Conservation (phyloP, 2,888 invertebrate species). For the Drosophila mimica region DNA sequence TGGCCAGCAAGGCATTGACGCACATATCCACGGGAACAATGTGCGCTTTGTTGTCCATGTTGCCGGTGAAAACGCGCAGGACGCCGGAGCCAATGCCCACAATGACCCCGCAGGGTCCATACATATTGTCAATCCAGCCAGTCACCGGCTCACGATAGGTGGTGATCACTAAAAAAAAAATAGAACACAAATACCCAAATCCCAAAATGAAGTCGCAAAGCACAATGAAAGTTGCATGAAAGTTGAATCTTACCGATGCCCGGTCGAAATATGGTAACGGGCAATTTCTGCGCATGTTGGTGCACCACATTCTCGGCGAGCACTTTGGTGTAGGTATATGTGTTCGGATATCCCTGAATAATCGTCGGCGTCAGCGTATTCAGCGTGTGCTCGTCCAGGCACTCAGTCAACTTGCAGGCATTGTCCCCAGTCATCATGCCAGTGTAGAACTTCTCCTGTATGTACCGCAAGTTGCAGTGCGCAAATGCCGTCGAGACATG, state of each 20-base stretch:
- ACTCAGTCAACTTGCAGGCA: slow-evolving; percentile 84
- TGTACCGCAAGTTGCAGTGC: slow-evolving; percentile 86
- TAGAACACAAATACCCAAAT: background rate
- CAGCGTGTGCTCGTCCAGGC: slow-evolving; percentile 84
- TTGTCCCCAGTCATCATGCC: slow-evolving; percentile 83
- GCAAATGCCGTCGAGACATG: slow-evolving; percentile 91
- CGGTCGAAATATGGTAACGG: slow-evolving; percentile 89
- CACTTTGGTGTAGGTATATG: slow-evolving; percentile 91
- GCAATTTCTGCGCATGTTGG: slow-evolving; percentile 87
- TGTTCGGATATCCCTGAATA: slow-evolving; percentile 87
- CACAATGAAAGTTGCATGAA: background rate
- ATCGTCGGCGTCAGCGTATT: slow-evolving; percentile 83
- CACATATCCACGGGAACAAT: slow-evolving; percentile 86
- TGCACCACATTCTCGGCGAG: slow-evolving; percentile 88
- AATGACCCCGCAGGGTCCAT: slow-evolving; percentile 87
- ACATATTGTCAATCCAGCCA: slow-evolving; percentile 91
- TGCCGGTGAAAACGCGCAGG: slow-evolving; percentile 85
- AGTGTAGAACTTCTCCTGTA: slow-evolving; percentile 85
- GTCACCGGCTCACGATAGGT: slow-evolving; percentile 86
- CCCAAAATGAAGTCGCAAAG: background rate
- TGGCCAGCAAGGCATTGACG: slow-evolving; percentile 85
- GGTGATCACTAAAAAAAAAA: slow-evolving; percentile 84
- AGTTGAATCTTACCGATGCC: slow-evolving; percentile 86
- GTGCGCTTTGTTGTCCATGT: slow-evolving; percentile 84
- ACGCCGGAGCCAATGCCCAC: slow-evolving; percentile 88